Evolutionary conservation across 2,113 vertebrate genomes (phyloP).

Genomic region (Anhinga anhinga): DNA sequence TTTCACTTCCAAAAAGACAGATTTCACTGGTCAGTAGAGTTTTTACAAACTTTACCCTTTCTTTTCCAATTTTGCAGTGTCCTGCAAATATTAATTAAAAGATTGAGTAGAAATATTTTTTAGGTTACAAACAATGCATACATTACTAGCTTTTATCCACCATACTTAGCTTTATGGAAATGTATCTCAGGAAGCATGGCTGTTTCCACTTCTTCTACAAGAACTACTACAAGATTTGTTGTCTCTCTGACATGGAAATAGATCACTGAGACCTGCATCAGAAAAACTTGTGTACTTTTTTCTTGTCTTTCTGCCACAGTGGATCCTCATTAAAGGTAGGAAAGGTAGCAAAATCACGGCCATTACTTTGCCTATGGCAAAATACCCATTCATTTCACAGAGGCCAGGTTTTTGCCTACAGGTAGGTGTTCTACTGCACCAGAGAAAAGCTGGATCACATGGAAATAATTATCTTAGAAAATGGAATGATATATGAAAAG

Average conservation of each 20-base stretch:
- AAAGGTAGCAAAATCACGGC: not conserved
- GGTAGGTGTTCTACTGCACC: not conserved
- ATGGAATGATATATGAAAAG: not conserved
- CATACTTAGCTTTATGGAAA: not conserved
- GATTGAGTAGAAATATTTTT: not conserved
- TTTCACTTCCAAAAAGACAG: not conserved
- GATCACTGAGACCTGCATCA: not conserved
- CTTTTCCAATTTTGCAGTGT: not conserved
- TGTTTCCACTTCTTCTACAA: not conserved
- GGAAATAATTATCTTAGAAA: not conserved
- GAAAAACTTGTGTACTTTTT: not conserved
- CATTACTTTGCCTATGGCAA: not conserved
- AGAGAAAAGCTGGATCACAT: not conserved
- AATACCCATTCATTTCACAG: not conserved
- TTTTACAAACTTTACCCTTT: not conserved
- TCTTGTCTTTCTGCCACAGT: not conserved
- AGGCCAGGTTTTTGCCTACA: not conserved
- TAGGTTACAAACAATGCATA: not conserved
- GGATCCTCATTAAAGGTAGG: not conserved
- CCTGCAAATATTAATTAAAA: not conserved
- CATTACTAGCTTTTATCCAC: not conserved
- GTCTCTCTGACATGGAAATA: not conserved
- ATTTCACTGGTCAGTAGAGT: not conserved
- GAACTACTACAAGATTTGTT: not conserved
- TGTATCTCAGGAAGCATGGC: rapidly evolving